A percentile compares a stretch with the other conserved stretches of the same genome.
Evolutionary conservation across 2,113 vertebrate genomes (phyloP).

Genomic region (Aldabrachelys gigantea): DNA sequence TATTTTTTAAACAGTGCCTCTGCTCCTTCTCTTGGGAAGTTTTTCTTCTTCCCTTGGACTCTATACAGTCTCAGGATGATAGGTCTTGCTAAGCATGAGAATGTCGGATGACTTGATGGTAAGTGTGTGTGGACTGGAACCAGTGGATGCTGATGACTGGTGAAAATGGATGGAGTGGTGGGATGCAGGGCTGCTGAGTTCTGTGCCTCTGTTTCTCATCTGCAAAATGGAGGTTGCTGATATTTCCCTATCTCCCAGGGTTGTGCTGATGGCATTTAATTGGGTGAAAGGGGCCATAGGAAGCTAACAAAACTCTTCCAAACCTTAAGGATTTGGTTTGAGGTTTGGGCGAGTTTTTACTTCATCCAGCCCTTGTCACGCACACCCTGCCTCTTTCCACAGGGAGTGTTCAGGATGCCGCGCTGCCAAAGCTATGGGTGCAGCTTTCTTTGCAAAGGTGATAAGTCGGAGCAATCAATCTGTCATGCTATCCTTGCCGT

Average conservation of each 20-base stretch:
- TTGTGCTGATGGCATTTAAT: background rate
- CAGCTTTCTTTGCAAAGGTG: background rate
- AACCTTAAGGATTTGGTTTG: background rate
- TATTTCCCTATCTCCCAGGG: background rate
- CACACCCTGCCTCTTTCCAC: background rate
- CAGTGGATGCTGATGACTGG: background rate
- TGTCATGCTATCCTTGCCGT: background rate
- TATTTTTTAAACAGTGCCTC: background rate
- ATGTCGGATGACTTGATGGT: background rate
- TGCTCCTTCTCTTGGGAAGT: background rate
- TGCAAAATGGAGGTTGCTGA: background rate
- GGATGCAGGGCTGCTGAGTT: no score
- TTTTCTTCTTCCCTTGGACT: background rate
- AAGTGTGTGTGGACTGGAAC: background rate
- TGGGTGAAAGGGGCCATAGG: background rate
- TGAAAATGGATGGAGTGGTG: no score
- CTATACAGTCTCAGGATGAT: background rate
- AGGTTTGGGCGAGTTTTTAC: background rate
- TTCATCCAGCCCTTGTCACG: background rate
- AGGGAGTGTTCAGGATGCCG: background rate
- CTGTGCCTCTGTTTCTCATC: background rate
- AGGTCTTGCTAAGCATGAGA: background rate
- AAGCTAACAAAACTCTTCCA: background rate
- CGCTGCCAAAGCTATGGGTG: background rate
- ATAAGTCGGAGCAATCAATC: background rate